phyloP scores from a whole-genome alignment of 2,113 vertebrate species.

The Corythoichthys haematopterus region DNA sequence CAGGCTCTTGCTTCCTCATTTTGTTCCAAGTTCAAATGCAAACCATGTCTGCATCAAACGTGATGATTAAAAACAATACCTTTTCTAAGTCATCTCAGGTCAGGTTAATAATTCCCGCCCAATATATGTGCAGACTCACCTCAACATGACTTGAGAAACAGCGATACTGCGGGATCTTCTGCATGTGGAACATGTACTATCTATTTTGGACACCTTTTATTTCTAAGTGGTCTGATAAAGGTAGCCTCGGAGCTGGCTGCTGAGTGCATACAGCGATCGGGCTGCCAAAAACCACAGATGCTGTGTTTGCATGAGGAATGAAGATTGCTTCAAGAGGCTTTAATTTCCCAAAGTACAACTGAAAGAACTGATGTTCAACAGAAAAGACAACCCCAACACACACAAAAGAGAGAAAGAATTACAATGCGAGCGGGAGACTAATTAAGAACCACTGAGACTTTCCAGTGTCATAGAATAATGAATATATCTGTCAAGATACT shows the following conservation, averaged over 20 bases:
- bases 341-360: conserved; percentile 40
- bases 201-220: conserved; percentile 21
- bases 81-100: background rate
- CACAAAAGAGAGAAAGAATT: conserved; percentile 21
- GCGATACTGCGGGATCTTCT: conserved; percentile 15
- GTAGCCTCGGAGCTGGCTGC: conserved; percentile 15
- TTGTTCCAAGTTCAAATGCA: no score
- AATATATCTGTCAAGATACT: conserved; percentile 58
- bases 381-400: background rate
- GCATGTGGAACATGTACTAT: conserved; percentile 19
- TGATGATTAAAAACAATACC: background rate
- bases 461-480: conserved; percentile 51
- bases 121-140: conserved; percentile 22
- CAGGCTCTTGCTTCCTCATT: no score
- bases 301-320: conserved; percentile 5
- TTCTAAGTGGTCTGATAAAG: conserved; percentile 31
- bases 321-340: conserved; percentile 25
- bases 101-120: conserved; percentile 12
- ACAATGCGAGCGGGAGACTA: conserved; percentile 42
- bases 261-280: background rate
- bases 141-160: conserved; percentile 28
- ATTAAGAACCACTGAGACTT: conserved; percentile 48
- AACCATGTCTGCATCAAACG: no score
- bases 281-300: conserved; percentile 46
- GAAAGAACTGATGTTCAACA: conserved; percentile 41